Base-by-base conservation (phyloP, 2,888 invertebrate genomes). In the Agrilus mali region DNA sequence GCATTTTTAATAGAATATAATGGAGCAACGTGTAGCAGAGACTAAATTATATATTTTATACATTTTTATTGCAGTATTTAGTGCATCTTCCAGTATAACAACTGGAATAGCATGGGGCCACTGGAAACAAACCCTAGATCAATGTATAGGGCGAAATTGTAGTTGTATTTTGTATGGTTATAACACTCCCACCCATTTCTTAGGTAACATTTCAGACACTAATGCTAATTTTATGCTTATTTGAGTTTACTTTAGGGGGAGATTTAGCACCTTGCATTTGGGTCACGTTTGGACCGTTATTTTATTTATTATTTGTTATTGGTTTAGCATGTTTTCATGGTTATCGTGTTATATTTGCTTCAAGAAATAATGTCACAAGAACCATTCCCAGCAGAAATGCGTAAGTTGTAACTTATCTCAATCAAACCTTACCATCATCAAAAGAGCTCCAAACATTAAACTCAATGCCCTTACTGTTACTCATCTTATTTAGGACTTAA, bases 261-360 rank as follows among this genome's bases (percentile, higher is more conserved):
- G 75, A 75, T 50, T 73, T 74, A 47, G 74, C 75, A 0, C 74
- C 75, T 46, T 83, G 82, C 53, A 65, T 79, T 48, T 82, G 75
- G 69, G 74, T 78, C n/a, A 75, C 79, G 42, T 78, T 78, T 54
- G 82, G 80, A 3, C 73, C 80, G 2, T 52, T 82, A 8, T 68
- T 81, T 12, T 73, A 80, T 27, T 62, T 82, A 27, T 64, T 75
- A n/a, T 77, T 79, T 56, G 71, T 74, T 15, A 57, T 80, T 7
- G 69, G 77, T n/a, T 72, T 82, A 67, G 71, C 75, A 4, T 66
- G 77, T 45, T 82, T 78, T 55, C 82, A 83, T 60, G 78, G 80
- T 56, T 80, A 78, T 59, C 70, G 82, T 59, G 78, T 81, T 3
- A 47, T 66, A 7, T 67, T 65, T 48, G 55, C 60, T 31, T 54